Evolutionary conservation across 2,113 vertebrate genomes (phyloP).

Genomic region (Zingel zingel): DNA sequence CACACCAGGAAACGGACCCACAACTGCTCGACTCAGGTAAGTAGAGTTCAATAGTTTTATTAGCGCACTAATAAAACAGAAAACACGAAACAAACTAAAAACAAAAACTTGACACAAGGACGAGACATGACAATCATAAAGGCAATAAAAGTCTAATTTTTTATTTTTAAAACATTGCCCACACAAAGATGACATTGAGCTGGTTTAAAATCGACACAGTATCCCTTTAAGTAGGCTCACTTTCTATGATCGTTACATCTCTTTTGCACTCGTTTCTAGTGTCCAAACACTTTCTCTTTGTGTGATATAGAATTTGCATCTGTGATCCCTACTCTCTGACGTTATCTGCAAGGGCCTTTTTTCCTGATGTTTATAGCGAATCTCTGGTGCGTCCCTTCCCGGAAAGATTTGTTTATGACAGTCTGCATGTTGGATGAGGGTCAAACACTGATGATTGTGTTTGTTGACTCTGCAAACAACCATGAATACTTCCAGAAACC

Average conservation of each 20-base stretch:
- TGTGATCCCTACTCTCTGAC: background rate
- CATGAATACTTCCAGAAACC: conserved; percentile 64
- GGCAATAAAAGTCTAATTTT: no score
- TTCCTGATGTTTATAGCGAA: conserved; percentile 15
- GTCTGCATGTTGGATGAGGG: conserved; percentile 36
- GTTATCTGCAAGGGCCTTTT: background rate
- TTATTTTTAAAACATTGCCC: no score
- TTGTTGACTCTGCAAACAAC: conserved; percentile 73
- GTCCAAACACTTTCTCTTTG: background rate
- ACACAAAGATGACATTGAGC: no score
- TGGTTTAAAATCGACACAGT: no score
- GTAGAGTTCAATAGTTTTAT: no score
- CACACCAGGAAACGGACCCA: no score
- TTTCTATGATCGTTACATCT: background rate
- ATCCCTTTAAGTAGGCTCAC: background rate
- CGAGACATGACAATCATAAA: no score
- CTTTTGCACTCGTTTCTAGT: background rate
- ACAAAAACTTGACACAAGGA: no score
- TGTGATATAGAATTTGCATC: background rate
- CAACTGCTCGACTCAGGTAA: no score
- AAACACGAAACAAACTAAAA: no score
- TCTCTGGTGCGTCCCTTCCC: conserved; percentile 30
- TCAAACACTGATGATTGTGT: conserved; percentile 43
- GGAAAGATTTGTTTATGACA: conserved; percentile 46
- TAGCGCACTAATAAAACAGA: no score